phyloP scores from a whole-genome alignment of 2,113 vertebrate species.

The Emydura subglobosa region DNA sequence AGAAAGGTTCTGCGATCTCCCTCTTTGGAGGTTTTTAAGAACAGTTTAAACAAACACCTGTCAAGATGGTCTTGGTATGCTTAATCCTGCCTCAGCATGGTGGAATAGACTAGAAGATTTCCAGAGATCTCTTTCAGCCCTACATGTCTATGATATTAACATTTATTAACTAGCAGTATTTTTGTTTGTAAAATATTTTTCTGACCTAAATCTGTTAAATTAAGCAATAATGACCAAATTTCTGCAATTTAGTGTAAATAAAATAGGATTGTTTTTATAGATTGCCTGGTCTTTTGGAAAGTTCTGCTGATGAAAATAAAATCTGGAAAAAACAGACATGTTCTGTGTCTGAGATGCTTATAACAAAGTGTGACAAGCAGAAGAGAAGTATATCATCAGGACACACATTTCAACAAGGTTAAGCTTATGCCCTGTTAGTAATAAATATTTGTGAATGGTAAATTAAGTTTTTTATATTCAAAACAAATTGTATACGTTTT shows the following conservation, averaged over 20 bases:
- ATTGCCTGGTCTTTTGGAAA: constrained; percentile 62
- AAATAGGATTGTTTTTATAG: constrained; percentile 59
- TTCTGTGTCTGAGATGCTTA: constrained; percentile 70
- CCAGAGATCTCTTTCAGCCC: neutral
- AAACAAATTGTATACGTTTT: neutral
- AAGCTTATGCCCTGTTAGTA: neutral
- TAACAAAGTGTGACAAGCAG: constrained; percentile 45
- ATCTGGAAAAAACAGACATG: constrained; percentile 54
- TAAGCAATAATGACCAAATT: neutral
- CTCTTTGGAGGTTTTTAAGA: too few species aligned
- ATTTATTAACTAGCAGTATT: neutral
- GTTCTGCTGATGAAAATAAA: constrained; percentile 48
- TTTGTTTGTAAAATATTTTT: neutral
- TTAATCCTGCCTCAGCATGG: too few species aligned
- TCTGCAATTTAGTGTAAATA: neutral
- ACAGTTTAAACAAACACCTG: too few species aligned
- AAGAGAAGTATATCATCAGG: constrained; percentile 28
- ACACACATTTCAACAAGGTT: constrained; percentile 62
- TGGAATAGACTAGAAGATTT: neutral
- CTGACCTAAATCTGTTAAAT: neutral
- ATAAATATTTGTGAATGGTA: neutral
- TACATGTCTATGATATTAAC: neutral
- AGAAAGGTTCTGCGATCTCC: too few species aligned
- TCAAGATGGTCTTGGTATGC: too few species aligned
- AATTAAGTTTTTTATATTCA: neutral